These are phyloP conservation scores for Drosophila punjabiensis DNA, from an alignment of 1,140 invertebrate genomes.

Conservation along the genomic window DNA sequence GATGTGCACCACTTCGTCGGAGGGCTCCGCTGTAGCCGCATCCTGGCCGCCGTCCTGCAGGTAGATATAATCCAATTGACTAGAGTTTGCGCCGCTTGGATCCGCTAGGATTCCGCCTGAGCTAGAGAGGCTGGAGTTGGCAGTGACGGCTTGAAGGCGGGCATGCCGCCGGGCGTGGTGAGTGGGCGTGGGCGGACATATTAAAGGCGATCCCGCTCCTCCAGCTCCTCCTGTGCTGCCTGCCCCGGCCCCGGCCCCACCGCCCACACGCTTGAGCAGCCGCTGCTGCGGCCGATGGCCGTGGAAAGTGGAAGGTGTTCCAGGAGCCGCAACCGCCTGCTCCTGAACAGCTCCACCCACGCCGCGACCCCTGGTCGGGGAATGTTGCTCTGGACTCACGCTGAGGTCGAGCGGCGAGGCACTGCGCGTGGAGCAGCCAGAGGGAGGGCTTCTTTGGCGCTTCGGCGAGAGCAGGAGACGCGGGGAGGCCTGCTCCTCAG, in stretches of 20 bases:
- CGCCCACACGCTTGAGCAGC: slow-evolving; percentile 87
- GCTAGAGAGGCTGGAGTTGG: slow-evolving; percentile 48
- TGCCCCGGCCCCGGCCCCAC: slow-evolving; percentile 80
- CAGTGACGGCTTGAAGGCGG: slow-evolving; percentile 72
- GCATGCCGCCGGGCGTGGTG: slow-evolving; percentile 89
- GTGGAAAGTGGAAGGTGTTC: slow-evolving; percentile 77
- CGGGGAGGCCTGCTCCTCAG: slow-evolving; percentile 50
- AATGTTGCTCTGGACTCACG: slow-evolving; percentile 72
- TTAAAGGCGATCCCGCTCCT: slow-evolving; percentile 46
- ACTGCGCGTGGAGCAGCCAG: slow-evolving; percentile 82
- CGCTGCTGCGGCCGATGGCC: slow-evolving; percentile 87
- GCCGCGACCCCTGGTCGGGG: slow-evolving; percentile 61
- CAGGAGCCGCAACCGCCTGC: slow-evolving; percentile 38
- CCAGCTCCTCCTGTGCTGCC: not conserved
- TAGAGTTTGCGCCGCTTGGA: slow-evolving; percentile 34
- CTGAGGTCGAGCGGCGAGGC: slow-evolving; percentile 78
- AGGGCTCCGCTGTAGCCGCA: slow-evolving; percentile 8
- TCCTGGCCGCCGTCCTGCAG: slow-evolving; percentile 47
- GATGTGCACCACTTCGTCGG: slow-evolving; percentile 88
- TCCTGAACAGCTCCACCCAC: slow-evolving; percentile 58
- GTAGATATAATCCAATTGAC: slow-evolving; percentile 72
- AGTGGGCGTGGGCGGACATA: slow-evolving; percentile 93
- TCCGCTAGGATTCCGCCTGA: slow-evolving; percentile 2
- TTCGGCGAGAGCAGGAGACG: slow-evolving; percentile 75
- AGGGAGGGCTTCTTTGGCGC: slow-evolving; percentile 77